Base-by-base conservation (phyloP, 2,888 invertebrate species). In the Bhutanitis thaidina region DNA sequence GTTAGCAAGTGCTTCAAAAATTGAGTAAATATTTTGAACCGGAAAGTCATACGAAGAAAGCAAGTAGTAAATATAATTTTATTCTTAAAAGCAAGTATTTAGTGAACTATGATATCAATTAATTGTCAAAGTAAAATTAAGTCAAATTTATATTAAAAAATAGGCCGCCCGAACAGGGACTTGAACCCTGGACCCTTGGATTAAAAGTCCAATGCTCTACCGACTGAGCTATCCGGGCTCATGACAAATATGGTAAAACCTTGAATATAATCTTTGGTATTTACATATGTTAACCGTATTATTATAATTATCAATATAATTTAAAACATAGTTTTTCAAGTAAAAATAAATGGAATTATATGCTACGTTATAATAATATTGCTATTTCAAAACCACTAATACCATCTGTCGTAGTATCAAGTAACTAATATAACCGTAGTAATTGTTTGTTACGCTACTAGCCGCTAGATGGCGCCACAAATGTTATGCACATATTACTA, bases 181-280 rank as follows among this genome's bases (percentile, higher is more conserved):
- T 90, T 89, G 90, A 90, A 90, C 90, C 89, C 89, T 89, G 88
- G 88, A 90, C 89, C 89, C 90, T 89, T 88, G 88, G 90, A 89
- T 88, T 89, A 90, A 86, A 87, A 88, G 88, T 87, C 88, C 88
- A 87, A 89, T 88, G 88, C 90, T 89, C 89, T 90, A 90, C 89
- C 90, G 89, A 90, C 89, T 90, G 89, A 89, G 90, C 90, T 89
- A 90, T 89, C 89, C 89, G 90, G 90, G 90, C 90, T 74, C 57
- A 30, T 69, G 7, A 15, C 35, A 20, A 20, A 3, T 3, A 3
- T 20, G 5, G 5, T 20, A 20, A 20, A 20, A 20, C 3, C 5
- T 20, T 2, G 5, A 5, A 3, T 20, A n/a, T n/a, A n/a, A n/a
- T n/a, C n/a, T n/a, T n/a, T n/a, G n/a, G n/a, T n/a, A n/a, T n/a